Percentiles rank a stretch among this genome's conserved stretches.
phyloP scores from a whole-genome alignment of 2,888 invertebrate genomes.

The Desoria tigrina region DNA sequence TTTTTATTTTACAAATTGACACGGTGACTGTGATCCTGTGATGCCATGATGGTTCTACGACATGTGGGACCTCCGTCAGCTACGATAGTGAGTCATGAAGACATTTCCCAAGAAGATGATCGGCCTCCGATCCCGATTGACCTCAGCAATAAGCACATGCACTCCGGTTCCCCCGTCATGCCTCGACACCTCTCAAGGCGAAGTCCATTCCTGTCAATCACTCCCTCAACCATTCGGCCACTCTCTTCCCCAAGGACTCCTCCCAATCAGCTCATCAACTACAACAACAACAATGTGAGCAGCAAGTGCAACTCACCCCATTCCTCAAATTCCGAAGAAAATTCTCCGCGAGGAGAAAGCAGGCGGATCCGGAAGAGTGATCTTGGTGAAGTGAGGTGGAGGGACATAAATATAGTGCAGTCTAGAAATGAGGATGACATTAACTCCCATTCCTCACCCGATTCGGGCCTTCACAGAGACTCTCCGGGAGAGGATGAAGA shows the following conservation, averaged over 20 bases:
- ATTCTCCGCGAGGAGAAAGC: constrained; percentile 10
- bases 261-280: constrained; percentile 40
- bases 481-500: constrained; percentile 54
- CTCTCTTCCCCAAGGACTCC: constrained; percentile 38
- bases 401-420: constrained; percentile 27
- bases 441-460: constrained; percentile 52
- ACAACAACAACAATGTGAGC: constrained; percentile 38
- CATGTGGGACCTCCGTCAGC: constrained; percentile 49
- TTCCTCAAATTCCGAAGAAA: constrained; percentile 16
- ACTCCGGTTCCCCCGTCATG: constrained; percentile 17
- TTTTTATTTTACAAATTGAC: no score
- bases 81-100: constrained; percentile 44
- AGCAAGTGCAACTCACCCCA: constrained; percentile 27
- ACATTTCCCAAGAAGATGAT: constrained; percentile 40
- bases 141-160: constrained; percentile 50
- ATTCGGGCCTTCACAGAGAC: constrained; percentile 53
- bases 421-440: constrained; percentile 36
- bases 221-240: constrained; percentile 37
- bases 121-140: constrained; percentile 50
- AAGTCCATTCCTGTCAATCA: constrained; percentile 34
- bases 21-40: constrained; percentile 8
- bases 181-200: constrained; percentile 30
- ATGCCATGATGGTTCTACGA: constrained; percentile 54
- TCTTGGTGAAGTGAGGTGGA: constrained; percentile 37
- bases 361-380: neutral